Base-by-base conservation (phyloP, 2,888 invertebrate species). In the Tipula unca region DNA sequence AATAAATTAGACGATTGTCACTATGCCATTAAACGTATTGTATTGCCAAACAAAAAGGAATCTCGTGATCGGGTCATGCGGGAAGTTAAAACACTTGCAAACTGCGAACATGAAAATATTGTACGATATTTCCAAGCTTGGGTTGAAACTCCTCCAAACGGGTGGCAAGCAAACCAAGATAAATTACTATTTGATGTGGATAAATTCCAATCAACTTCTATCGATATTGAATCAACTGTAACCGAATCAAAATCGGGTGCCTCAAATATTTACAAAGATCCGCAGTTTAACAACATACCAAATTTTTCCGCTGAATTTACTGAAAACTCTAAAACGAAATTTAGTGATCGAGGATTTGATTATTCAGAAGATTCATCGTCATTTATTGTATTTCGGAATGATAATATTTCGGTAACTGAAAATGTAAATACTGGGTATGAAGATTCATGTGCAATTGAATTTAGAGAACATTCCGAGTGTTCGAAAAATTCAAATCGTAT, bases 101-200 rank as follows among this genome's bases (percentile, higher is more conserved):
- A 96, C 90, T 92, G 99, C 86, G 98, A 99, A 87, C 99, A 99
- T 91, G 94, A 94, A 83, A 96, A 98, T 90, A 99, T 99, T 88
- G 99, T 99, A 85, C 93, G 99, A 0, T 99, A 98, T 91, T 97
- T 96, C 91, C 96, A 98, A 92, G 96, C 98, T 0, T 99, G 99
- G 99, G 92, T 97, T 0, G 99, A 99, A 91, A 94, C 94, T 86
- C 98, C 99, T 8, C 98, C 99, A 1, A 92, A 93, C 8, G 95
- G 94, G 6, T 98, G 98, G 97, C 95, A 97, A 90, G 95, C 96
- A 88, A 92, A 93, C 35, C 93, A 94, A 84, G 98, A 98, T 90
- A 92, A 92, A 29, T 90, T 92, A 86, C 88, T 89, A 87, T 86
- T 91, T 85, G 89, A 89, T 0, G 88, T 88, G 8, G 90, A 90